phyloP scores from a whole-genome alignment of 92 coral and sea anemone genomes.

The Hydrozoanthus gracilis region DNA sequence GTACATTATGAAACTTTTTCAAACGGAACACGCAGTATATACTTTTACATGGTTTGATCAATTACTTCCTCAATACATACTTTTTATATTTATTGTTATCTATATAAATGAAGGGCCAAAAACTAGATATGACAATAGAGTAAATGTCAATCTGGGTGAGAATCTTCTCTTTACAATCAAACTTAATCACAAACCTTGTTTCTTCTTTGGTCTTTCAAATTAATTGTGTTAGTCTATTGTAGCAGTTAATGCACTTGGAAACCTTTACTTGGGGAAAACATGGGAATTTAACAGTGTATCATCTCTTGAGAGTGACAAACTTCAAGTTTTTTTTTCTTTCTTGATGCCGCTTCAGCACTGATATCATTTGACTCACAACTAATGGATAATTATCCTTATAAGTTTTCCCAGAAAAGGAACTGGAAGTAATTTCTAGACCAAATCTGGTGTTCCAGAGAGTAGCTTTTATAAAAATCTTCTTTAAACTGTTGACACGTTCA shows the following conservation, averaged over 20 bases:
- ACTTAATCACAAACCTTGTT: neutral
- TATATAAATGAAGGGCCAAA: neutral
- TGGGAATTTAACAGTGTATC: too few relatives aligned
- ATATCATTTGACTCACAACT: too few relatives aligned
- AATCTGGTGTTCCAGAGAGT: too few relatives aligned
- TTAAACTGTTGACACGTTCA: too few relatives aligned
- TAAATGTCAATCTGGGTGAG: neutral
- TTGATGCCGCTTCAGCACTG: too few relatives aligned
- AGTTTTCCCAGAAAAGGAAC: too few relatives aligned
- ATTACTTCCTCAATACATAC: neutral
- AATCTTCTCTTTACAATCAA: neutral
- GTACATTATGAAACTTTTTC: constrained; percentile 21
- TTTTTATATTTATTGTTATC: neutral
- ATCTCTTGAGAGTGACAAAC: too few relatives aligned
- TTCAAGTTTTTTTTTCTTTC: too few relatives aligned
- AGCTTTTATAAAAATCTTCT: too few relatives aligned
- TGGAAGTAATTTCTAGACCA: too few relatives aligned
- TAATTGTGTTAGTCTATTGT: neutral
- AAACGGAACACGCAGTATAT: neutral
- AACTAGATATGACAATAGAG: neutral
- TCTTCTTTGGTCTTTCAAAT: neutral
- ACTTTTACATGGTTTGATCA: neutral
- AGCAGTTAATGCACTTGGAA: neutral
- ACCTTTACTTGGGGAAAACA: too few relatives aligned
- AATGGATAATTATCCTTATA: too few relatives aligned